Conservation (phyloP, 2,797 vertebrate genomes). For the Onychomys leucogaster region DNA sequence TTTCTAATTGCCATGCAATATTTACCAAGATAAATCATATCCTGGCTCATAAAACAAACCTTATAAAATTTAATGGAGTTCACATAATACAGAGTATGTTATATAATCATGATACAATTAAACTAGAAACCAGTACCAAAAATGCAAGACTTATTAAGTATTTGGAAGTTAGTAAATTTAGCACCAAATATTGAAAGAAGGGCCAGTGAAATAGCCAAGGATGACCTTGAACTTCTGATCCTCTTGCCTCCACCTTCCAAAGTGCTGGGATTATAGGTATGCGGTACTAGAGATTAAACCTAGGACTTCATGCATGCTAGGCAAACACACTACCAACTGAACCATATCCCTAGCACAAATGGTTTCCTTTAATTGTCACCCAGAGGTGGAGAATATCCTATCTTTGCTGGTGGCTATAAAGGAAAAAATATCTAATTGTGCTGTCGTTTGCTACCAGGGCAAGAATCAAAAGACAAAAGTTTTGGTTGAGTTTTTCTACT, state of each 20-base stretch:
- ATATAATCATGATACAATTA: neutral
- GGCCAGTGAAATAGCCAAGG: neutral
- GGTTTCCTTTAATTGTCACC: neutral
- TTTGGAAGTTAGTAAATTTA: neutral
- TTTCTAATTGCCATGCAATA: neutral
- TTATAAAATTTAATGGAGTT: slow-evolving; percentile 45
- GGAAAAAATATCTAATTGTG: neutral
- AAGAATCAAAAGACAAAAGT: neutral
- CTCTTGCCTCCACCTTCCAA: neutral
- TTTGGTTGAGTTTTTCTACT: slow-evolving; percentile 6
- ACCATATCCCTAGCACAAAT: neutral
- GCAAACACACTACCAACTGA: neutral
- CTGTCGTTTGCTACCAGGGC: neutral
- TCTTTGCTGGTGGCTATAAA: neutral
- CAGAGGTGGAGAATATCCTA: neutral
- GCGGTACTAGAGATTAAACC: neutral
- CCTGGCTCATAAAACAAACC: neutral
- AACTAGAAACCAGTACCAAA: slow-evolving; percentile 20
- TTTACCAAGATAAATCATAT: slow-evolving; percentile 20
- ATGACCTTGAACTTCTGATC: neutral
- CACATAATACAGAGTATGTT: slow-evolving; percentile 9
- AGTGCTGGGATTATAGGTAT: neutral
- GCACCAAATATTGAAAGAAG: neutral
- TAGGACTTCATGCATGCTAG: neutral
- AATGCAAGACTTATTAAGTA: neutral